A percentile compares a stretch with the other conserved stretches of the same genome.
phyloP scores from a whole-genome alignment of 1,140 invertebrate species.

The Temnothorax nylanderi region DNA sequence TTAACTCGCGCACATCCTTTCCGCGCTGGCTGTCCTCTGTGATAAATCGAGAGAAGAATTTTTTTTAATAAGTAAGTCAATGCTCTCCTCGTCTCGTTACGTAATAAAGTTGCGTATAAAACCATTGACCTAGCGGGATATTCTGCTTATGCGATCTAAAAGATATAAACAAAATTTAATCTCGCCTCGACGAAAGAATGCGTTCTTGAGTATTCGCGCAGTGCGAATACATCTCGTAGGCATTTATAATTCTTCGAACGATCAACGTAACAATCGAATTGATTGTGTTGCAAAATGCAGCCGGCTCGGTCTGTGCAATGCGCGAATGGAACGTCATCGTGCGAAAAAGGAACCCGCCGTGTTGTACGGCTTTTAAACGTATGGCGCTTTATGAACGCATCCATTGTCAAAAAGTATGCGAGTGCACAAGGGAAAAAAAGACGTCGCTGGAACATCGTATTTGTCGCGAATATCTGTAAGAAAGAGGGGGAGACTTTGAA shows the following conservation, averaged over 20 bases:
- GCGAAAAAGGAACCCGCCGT: neutral
- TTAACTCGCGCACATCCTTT: slow-evolving; percentile 12
- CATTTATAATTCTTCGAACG: neutral
- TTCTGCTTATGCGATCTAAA: neutral
- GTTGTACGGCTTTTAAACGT: neutral
- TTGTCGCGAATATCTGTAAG: slow-evolving; percentile 6
- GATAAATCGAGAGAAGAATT: slow-evolving; percentile 39
- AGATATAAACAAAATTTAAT: neutral
- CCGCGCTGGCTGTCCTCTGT: neutral
- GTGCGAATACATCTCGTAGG: neutral
- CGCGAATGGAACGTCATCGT: slow-evolving; percentile 30
- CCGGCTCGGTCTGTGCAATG: neutral
- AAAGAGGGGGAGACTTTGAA: neutral
- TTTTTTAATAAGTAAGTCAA: slow-evolving; percentile 3
- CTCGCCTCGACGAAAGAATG: neutral
- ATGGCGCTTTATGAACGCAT: slow-evolving; percentile 21
- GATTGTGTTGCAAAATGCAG: slow-evolving; percentile 33
- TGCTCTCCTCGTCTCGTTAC: neutral
- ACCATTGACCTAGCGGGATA: neutral
- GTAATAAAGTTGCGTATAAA: neutral
- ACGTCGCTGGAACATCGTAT: neutral
- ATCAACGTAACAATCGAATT: slow-evolving; percentile 23
- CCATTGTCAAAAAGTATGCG: slow-evolving; percentile 23
- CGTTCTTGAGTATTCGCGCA: neutral
- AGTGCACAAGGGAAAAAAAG: neutral